Percentiles rank a stretch among this genome's conserved stretches.
Evolutionary conservation across 2,797 vertebrate species (phyloP).

Genomic region (Enteromius radiatus): DNA sequence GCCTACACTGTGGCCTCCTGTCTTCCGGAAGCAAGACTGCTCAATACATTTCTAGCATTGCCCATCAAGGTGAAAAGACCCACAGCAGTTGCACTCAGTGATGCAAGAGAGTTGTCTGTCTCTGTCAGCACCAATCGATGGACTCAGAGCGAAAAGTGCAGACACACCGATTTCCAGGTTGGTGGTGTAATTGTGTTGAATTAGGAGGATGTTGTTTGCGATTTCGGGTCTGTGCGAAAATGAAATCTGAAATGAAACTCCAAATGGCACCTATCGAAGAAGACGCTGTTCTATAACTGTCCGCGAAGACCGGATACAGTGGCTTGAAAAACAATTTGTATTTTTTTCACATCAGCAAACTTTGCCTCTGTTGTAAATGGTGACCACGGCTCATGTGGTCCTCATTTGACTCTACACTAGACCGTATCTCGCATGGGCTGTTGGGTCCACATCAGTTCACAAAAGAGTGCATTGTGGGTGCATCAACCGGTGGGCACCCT

Average conservation of each 20-base stretch:
- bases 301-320: neutral
- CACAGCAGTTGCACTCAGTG: conserved; percentile 38
- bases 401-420: neutral
- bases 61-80: conserved; percentile 35
- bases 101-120: conserved; percentile 50
- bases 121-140: conserved; percentile 54
- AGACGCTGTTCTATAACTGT: conserved; percentile 15
- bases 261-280: conserved; percentile 29
- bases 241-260: conserved; percentile 57
- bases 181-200: conserved; percentile 44
- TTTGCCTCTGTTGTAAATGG: conserved; percentile 18
- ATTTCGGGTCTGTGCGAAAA: conserved; percentile 53
- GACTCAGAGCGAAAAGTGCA: conserved; percentile 43
- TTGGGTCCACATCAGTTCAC: neutral
- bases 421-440: neutral
- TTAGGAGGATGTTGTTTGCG: conserved; percentile 44
- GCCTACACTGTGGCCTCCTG: neutral
- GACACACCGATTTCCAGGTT: conserved; percentile 45
- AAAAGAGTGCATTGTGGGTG: neutral
- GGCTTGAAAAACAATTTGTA: conserved; percentile 25
- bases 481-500: neutral
- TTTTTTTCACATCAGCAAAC: conserved; percentile 1
- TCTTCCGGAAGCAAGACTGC: neutral
- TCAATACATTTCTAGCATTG: neutral
- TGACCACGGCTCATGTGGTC: neutral